phyloP scores from a whole-genome alignment of 2,888 invertebrate genomes.

The Hydrotaea cyrtoneurina region DNA sequence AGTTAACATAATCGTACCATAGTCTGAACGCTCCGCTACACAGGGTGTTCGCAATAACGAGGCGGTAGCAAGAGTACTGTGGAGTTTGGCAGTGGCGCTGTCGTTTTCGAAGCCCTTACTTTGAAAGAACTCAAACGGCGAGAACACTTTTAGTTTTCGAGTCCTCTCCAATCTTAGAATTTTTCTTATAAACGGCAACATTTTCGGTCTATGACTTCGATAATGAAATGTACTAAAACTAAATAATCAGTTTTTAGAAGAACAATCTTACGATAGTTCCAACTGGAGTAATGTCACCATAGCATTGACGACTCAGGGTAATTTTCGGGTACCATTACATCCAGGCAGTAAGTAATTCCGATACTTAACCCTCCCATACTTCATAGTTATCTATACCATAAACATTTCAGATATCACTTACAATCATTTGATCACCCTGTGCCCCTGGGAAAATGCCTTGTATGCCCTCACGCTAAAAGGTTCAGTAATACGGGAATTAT shows the following conservation, averaged over 20 bases:
- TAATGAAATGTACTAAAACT: no score
- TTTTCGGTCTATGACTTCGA: no score
- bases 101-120: no score
- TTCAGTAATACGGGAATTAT: conserved; percentile 83
- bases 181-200: no score
- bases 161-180: no score
- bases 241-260: conserved; percentile 70
- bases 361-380: background rate
- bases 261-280: conserved; percentile 69
- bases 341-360: conserved; percentile 82
- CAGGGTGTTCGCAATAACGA: no score
- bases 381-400: background rate
- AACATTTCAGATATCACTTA: conserved; percentile 85
- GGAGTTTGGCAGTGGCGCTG: no score
- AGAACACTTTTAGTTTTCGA: no score
- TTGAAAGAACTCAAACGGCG: no score
- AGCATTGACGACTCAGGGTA: conserved; percentile 86
- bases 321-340: conserved; percentile 85
- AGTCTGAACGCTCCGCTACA: no score
- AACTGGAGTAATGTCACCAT: conserved; percentile 87
- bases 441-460: conserved; percentile 89
- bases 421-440: conserved; percentile 85
- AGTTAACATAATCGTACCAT: no score
- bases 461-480: conserved; percentile 88
- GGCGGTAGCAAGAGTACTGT: no score